A percentile compares a stretch with the other conserved stretches of the same genome.
These are phyloP conservation scores for Acrobasis consociella DNA, from an alignment of 2,888 invertebrate species.

Conservation along the genomic window DNA sequence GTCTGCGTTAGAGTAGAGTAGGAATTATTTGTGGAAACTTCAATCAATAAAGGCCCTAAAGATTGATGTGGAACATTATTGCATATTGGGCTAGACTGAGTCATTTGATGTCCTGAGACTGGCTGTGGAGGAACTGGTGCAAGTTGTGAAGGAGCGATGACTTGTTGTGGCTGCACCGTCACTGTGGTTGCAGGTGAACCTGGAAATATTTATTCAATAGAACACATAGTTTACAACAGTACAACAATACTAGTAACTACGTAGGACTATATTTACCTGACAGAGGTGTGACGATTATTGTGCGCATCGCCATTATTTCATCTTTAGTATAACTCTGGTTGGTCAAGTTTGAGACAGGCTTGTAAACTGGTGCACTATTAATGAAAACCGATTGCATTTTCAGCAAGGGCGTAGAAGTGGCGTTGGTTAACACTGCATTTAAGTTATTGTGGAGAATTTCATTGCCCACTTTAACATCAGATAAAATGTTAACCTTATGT, in stretches of 20 bases:
- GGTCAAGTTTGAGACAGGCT: constrained; percentile 39
- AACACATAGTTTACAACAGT: background rate
- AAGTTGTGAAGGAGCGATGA: background rate
- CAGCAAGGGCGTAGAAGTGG: constrained; percentile 60
- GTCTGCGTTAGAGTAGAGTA: constrained; percentile 8
- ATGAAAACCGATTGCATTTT: constrained; percentile 66
- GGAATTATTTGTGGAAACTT: constrained; percentile 44
- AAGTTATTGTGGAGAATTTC: constrained; percentile 22
- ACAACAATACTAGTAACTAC: background rate
- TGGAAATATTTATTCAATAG: background rate
- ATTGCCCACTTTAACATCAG: constrained; percentile 66
- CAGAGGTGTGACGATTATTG: constrained; percentile 68
- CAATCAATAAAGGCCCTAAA: constrained; percentile 55
- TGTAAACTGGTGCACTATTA: constrained; percentile 69
- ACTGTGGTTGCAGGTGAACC: background rate
- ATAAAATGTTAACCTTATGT: constrained; percentile 68
- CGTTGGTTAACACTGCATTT: constrained; percentile 43
- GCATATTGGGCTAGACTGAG: constrained; percentile 16
- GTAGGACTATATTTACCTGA: constrained; percentile 49
- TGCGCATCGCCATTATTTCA: constrained; percentile 81
- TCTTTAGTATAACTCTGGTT: constrained; percentile 59
- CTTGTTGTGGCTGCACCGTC: background rate
- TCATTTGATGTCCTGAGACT: background rate
- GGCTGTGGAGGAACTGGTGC: background rate
- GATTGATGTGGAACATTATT: constrained; percentile 32